These are phyloP conservation scores for Lithobates sylvaticus DNA, from an alignment of 2,797 vertebrate genomes.

Conservation along the genomic window DNA sequence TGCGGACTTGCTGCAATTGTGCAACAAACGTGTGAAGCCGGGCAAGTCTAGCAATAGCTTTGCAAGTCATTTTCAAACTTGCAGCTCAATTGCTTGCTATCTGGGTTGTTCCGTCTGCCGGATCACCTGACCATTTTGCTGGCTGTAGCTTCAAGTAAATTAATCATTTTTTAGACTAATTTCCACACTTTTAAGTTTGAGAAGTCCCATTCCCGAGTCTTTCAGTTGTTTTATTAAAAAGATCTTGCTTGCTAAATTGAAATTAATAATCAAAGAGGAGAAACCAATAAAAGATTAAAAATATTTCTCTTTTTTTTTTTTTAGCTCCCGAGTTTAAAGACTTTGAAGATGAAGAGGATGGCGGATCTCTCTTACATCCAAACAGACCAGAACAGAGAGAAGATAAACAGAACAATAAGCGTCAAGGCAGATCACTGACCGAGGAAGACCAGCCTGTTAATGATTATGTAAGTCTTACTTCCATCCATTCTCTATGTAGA, in stretches of 20 bases:
- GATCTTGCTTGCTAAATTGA: no score
- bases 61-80: no score
- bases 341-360: slow-evolving; percentile 75
- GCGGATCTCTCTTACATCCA: slow-evolving; percentile 64
- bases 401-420: slow-evolving; percentile 73
- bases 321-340: slow-evolving; percentile 80
- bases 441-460: slow-evolving; percentile 87
- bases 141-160: no score
- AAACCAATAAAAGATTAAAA: background rate
- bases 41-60: no score
- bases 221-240: background rate
- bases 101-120: no score
- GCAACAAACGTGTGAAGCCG: no score
- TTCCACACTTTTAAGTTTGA: no score
- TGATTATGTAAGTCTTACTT: slow-evolving; percentile 87
- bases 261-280: background rate
- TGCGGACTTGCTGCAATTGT: no score
- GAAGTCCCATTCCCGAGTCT: background rate
- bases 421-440: slow-evolving; percentile 83
- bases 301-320: background rate
- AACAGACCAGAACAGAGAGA: slow-evolving; percentile 55
- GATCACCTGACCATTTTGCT: no score
- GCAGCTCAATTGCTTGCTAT: no score
- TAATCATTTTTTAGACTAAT: no score
- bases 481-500: no score